phyloP scores from a whole-genome alignment of 2,113 vertebrate genomes.

The Hystrix brachyura region DNA sequence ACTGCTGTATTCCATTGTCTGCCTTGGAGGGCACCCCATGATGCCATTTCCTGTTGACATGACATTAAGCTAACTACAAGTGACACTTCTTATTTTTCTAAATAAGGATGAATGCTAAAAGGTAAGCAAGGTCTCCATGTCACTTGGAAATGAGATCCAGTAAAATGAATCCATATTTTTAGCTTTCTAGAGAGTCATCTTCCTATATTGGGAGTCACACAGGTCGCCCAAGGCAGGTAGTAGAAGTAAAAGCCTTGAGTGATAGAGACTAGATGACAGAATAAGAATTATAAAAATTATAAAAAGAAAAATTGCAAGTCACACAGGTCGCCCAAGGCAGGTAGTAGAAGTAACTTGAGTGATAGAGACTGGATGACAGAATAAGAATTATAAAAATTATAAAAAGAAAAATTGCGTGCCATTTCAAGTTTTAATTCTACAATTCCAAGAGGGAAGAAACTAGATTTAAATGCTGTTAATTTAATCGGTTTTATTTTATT shows the following conservation, averaged over 20 bases:
- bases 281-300: neutral
- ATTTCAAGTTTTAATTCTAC: neutral
- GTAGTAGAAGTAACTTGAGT: neutral
- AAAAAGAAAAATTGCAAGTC: neutral
- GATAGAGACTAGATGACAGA: neutral
- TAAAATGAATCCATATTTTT: neutral
- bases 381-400: neutral
- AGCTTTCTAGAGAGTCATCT: neutral
- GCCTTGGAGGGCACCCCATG: neutral
- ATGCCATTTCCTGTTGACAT: neutral
- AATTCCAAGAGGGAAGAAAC: neutral
- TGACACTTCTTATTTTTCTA: neutral
- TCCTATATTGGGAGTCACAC: neutral
- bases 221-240: neutral
- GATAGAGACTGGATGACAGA: neutral
- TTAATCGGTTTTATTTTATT: slow-evolving; percentile 2
- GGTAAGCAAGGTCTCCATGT: neutral
- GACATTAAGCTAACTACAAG: neutral
- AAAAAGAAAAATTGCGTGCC: neutral
- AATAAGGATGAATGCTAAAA: neutral
- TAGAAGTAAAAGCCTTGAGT: neutral
- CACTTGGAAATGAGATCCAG: neutral
- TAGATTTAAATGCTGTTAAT: neutral
- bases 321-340: neutral
- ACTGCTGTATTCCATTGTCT: neutral